Percentiles rank a stretch among this genome's conserved stretches.
Conservation (phyloP, 2,888 invertebrate genomes). For the Chalcosyrphus nemorum region DNA sequence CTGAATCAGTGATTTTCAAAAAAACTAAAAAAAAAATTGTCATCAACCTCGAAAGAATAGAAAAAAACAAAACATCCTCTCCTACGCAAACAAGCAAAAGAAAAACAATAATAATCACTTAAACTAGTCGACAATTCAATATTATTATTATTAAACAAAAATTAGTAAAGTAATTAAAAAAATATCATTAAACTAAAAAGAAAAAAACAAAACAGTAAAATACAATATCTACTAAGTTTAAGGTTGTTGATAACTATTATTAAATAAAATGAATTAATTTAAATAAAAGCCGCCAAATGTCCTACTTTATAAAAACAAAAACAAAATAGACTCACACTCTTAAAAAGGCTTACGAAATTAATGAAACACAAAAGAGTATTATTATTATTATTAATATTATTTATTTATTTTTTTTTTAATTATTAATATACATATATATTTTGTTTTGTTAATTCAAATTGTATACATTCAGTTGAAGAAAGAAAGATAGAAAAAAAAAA, state of each 20-base stretch:
- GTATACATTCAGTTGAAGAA: slow-evolving; percentile 60
- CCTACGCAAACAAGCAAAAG: slow-evolving; percentile 52
- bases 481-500: slow-evolving; percentile 20
- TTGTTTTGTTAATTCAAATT: slow-evolving; percentile 68
- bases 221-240: slow-evolving; percentile 64
- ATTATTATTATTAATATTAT: slow-evolving; percentile 71
- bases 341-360: slow-evolving; percentile 71
- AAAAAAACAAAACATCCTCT: slow-evolving; percentile 26
- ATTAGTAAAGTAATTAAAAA: slow-evolving; percentile 74
- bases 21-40: slow-evolving; percentile 7
- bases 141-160: slow-evolving; percentile 65
- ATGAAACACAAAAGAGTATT: slow-evolving; percentile 72
- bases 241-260: slow-evolving; percentile 70
- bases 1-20: slow-evolving; percentile 42
- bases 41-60: neutral
- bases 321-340: slow-evolving; percentile 57
- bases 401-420: slow-evolving; percentile 62
- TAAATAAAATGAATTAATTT: slow-evolving; percentile 48
- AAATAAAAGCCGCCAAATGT: slow-evolving; percentile 65
- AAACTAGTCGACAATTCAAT: slow-evolving; percentile 72
- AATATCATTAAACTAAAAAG: slow-evolving; percentile 65
- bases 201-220: slow-evolving; percentile 31
- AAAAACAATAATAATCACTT: slow-evolving; percentile 67
- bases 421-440: slow-evolving; percentile 58
- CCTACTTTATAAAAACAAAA: slow-evolving; percentile 39